Percentiles rank a stretch among this genome's conserved stretches.
phyloP scores from a whole-genome alignment of 2,113 vertebrate genomes.

The Geococcyx californianus region DNA sequence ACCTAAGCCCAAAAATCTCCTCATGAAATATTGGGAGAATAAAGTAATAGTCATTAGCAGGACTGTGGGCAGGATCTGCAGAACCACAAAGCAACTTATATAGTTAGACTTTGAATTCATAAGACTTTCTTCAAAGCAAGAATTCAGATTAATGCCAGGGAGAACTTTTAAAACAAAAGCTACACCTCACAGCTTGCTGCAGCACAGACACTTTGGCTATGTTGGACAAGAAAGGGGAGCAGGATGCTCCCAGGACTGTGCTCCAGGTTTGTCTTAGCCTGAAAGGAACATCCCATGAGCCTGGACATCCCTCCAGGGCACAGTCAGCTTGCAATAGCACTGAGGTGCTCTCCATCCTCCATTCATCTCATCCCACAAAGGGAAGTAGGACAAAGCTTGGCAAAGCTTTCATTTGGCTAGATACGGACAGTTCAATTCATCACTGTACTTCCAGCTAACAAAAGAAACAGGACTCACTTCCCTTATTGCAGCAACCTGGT shows the following conservation, averaged over 20 bases:
- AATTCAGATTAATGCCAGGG: conserved; percentile 35
- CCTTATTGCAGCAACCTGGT: neutral
- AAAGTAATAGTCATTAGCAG: conserved; percentile 27
- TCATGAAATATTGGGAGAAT: neutral
- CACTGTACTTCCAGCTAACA: neutral
- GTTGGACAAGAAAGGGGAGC: neutral
- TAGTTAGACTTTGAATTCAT: neutral
- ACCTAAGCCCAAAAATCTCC: neutral
- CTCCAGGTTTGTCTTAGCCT: neutral
- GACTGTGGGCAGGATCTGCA: neutral
- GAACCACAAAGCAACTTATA: conserved; percentile 29
- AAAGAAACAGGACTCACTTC: neutral
- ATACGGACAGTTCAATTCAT: neutral
- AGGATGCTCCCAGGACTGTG: neutral
- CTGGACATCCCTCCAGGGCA: neutral
- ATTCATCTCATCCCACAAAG: neutral
- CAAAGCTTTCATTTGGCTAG: neutral
- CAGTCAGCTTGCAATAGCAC: rapidly evolving
- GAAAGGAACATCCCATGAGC: neutral
- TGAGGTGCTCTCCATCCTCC: neutral
- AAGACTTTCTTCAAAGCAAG: conserved; percentile 37
- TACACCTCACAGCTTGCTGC: neutral
- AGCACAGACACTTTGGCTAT: neutral
- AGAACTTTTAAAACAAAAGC: conserved; percentile 2
- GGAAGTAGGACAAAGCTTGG: neutral